A percentile compares a stretch with the other conserved stretches of the same genome.
Conservation (phyloP, 2,113 vertebrate genomes). For the Cynocephalus volans region DNA sequence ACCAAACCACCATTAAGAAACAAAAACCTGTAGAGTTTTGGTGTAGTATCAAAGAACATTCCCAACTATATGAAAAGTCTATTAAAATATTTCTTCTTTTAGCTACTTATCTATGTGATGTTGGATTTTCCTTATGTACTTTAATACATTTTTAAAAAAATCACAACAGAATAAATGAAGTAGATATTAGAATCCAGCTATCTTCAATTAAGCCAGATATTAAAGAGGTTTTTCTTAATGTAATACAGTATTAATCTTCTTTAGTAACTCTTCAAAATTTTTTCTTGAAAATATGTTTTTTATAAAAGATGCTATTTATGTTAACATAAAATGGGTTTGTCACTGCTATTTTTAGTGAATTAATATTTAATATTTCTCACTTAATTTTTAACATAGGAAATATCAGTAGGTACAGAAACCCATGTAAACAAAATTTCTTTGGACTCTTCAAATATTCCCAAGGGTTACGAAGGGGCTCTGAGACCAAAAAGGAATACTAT, state of each 20-base stretch:
- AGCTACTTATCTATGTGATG: background rate
- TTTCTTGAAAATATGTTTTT: slow-evolving; percentile 21
- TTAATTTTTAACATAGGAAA: background rate
- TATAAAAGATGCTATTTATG: background rate
- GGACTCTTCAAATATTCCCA: background rate
- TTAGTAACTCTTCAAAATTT: background rate
- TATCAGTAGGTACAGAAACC: background rate
- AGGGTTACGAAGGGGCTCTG: background rate
- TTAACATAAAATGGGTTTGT: slow-evolving; percentile 3
- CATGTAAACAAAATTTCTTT: background rate
- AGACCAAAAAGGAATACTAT: background rate
- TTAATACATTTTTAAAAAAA: background rate
- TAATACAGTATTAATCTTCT: background rate
- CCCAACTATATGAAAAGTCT: background rate
- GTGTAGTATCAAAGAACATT: background rate
- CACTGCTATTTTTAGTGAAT: background rate
- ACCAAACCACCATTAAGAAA: background rate
- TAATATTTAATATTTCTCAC: slow-evolving; percentile 35
- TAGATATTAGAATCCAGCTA: background rate
- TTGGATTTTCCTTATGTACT: slow-evolving; percentile 22
- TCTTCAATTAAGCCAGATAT: background rate
- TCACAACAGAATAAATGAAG: background rate
- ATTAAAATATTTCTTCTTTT: background rate
- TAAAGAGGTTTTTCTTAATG: background rate
- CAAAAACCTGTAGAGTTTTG: background rate